Evolutionary conservation across 2,797 vertebrate genomes (phyloP), one percentile per base, ranked within the genome.

Genomic region (Psittacula echo): DNA sequence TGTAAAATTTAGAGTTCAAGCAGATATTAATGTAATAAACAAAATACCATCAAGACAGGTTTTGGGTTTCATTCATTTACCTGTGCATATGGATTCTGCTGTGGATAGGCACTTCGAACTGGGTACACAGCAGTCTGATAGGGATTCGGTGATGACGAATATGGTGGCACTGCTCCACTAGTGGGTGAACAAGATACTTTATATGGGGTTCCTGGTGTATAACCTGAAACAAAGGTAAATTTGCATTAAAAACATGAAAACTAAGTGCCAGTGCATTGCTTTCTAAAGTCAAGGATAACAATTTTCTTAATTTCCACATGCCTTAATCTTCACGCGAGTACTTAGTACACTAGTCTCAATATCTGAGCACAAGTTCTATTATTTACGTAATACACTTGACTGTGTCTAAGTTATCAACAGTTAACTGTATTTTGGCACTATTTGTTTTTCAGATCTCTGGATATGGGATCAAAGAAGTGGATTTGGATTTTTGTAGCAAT

Each of bases 121-220:
- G 99, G 99, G 95, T 99, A 99, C 75, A 99, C 98, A 15, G 99
- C 99, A 44, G 99, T 98, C 95, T 98, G 98, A 92, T 99, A 99
- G 37, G 99, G 99, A 94, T 98, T 99, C 4, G 99, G 98, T 47
- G 99, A 99, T 1, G 99, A 98, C 17, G 99, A 99, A 79, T 99
- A 99, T 0, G 99, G 99, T 9, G 99, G 99, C 88, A 99, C 98
- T 19, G 98, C 98, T 80, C 99, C 99, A 34, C 99, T 99, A 90
- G 98, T 99, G 81, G 99, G 99, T 82, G 99, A 99, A 97, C 99
- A 99, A 95, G 99, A 99, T 96, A 99, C 99, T 98, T 99, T 99
- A 96, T 99, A 99, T 4, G 99, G 99, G 89, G 99, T 99, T 88
- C 99, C 99, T 26, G 99, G 98, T 53, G 98, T 98, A 13, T 99